phyloP scores from a whole-genome alignment of 2,888 invertebrate species.

The Zonitis immaculata region DNA sequence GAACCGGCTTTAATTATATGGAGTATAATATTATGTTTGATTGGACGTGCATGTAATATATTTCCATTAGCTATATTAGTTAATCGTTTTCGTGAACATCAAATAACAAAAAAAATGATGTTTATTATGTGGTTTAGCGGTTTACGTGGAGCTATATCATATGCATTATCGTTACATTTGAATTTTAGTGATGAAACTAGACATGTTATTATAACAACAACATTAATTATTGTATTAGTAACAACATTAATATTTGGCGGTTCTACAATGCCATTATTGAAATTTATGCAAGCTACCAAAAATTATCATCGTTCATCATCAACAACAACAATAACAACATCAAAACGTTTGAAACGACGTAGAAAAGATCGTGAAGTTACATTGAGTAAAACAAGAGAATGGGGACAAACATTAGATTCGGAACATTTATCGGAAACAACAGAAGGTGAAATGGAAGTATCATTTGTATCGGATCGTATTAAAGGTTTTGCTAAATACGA shows the following conservation, averaged over 20 bases:
- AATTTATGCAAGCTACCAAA: conserved; percentile 74
- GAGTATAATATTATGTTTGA: conserved; percentile 86
- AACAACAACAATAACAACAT: conserved; percentile 16
- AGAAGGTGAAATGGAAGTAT: conserved; percentile 88
- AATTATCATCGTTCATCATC: conserved; percentile 39
- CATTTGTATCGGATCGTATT: conserved; percentile 73
- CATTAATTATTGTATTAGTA: conserved; percentile 94
- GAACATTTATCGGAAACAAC: conserved; percentile 90
- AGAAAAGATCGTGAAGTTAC: conserved; percentile 74
- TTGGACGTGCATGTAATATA: conserved; percentile 94
- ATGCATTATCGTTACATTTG: conserved; percentile 93
- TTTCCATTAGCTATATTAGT: conserved; percentile 91
- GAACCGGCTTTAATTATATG: conserved; percentile 90
- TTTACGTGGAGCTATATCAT: conserved; percentile 94
- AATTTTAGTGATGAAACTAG: conserved; percentile 91
- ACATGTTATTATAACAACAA: conserved; percentile 95
- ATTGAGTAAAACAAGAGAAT: conserved; percentile 95
- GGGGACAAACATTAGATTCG: conserved; percentile 92
- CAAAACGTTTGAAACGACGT: conserved; percentile 53
- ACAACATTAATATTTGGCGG: conserved; percentile 95
- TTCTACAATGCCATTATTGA: conserved; percentile 94
- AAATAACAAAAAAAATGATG: conserved; percentile 97
- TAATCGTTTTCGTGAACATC: conserved; percentile 95
- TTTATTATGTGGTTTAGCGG: conserved; percentile 99
- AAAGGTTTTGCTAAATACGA: conserved; percentile 90